phyloP scores from a whole-genome alignment of 2,888 invertebrate species.

The Tenthredo amoena region DNA sequence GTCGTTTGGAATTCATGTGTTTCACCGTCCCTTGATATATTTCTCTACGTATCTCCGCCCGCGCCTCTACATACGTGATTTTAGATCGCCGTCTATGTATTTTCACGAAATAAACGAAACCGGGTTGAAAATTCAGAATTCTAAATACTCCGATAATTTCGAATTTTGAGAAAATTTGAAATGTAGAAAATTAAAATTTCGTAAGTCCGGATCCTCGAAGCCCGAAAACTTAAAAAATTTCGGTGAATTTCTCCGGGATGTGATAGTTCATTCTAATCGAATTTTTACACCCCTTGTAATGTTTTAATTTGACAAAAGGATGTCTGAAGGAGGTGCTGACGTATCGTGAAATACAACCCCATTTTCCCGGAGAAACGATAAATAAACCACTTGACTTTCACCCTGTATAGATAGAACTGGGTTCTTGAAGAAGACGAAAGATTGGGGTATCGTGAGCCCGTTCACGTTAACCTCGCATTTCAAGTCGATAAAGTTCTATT shows the following conservation, averaged over 20 bases:
- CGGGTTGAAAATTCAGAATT: no score
- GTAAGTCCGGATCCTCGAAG: no score
- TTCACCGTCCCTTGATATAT: slow-evolving; percentile 38
- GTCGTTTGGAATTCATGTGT: slow-evolving; percentile 57
- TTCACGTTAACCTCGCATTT: background rate
- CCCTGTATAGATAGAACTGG: background rate
- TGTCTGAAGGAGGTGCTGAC: background rate
- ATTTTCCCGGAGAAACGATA: slow-evolving; percentile 12
- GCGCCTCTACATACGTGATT: background rate
- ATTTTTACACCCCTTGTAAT: background rate
- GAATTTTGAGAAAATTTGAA: no score
- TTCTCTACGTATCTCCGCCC: background rate
- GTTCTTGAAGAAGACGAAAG: slow-evolving; percentile 30
- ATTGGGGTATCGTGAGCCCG: background rate
- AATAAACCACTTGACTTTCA: slow-evolving; percentile 27
- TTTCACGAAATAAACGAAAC: background rate
- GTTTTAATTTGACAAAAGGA: slow-evolving; percentile 24
- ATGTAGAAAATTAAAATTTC: no score
- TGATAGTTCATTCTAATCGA: no score
- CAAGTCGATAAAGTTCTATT: slow-evolving; percentile 25
- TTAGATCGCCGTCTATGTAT: background rate
- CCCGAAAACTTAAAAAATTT: no score
- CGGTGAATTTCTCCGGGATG: no score
- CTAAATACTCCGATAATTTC: background rate
- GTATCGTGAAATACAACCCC: slow-evolving; percentile 35